Evolutionary conservation across 2,113 vertebrate genomes (phyloP).

Genomic region (Zonotrichia leucophrys): DNA sequence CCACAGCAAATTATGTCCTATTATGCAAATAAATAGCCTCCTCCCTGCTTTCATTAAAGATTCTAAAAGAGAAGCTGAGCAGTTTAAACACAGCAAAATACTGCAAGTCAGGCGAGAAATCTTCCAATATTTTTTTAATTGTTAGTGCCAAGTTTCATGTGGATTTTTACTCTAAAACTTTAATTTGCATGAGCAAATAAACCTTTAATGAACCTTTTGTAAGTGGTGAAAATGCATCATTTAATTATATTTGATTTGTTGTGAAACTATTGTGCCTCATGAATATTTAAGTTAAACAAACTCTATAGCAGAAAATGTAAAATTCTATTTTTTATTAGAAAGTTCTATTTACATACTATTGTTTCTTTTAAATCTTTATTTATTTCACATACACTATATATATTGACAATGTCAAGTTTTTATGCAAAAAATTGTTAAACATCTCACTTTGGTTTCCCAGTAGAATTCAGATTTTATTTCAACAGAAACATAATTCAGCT

Average conservation of each 20-base stretch:
- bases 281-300: constrained; percentile 73
- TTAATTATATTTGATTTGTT: constrained; percentile 81
- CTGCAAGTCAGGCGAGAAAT: constrained; percentile 72
- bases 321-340: not conserved
- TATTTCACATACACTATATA: not conserved
- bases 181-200: constrained; percentile 82
- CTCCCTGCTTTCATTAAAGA: constrained; percentile 80
- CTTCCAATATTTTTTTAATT: constrained; percentile 73
- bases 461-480: not conserved
- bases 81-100: constrained; percentile 74
- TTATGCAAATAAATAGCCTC: constrained; percentile 88
- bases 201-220: constrained; percentile 80
- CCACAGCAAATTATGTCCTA: constrained; percentile 84
- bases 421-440: not conserved
- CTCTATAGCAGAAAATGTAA: constrained; percentile 41
- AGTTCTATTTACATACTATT: not conserved
- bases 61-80: constrained; percentile 79
- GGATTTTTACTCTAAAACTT: constrained; percentile 78
- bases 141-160: constrained; percentile 76
- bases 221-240: constrained; percentile 76
- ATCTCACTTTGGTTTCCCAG: not conserved
- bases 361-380: constrained; percentile 5
- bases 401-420: not conserved
- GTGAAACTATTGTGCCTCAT: constrained; percentile 70
- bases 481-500: not conserved